Conservation (phyloP, 2,888 invertebrate species). For the Carcina quercana region DNA sequence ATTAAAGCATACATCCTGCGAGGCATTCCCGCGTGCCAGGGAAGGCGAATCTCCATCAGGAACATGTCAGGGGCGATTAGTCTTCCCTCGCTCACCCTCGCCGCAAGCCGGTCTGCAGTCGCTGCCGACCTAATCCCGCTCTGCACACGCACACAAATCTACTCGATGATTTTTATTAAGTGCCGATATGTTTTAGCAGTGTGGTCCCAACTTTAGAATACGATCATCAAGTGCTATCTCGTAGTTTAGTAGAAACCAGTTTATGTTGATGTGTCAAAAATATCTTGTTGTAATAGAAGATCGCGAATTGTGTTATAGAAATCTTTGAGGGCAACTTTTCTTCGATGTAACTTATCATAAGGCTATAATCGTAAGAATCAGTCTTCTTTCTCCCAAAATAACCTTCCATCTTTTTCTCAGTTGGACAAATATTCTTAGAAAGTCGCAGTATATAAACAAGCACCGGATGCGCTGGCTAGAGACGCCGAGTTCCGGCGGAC, state of each 20-base stretch:
- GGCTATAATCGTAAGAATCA: too few species aligned
- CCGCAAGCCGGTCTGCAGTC: slow-evolving; percentile 20
- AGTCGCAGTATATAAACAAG: slow-evolving; percentile 13
- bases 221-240: too few species aligned
- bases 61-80: slow-evolving; percentile 54
- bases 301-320: too few species aligned
- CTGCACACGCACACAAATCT: slow-evolving; percentile 13
- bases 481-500: slow-evolving; percentile 26
- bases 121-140: slow-evolving; percentile 43
- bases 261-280: too few species aligned
- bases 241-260: too few species aligned
- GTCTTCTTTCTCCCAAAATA: too few species aligned
- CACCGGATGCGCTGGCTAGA: slow-evolving; percentile 31
- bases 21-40: slow-evolving; percentile 8
- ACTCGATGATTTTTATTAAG: slow-evolving; percentile 25
- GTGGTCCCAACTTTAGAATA: too few species aligned
- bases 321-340: background rate
- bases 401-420: too few species aligned
- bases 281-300: too few species aligned
- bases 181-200: too few species aligned
- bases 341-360: too few species aligned
- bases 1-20: slow-evolving; percentile 15
- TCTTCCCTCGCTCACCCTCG: slow-evolving; percentile 21
- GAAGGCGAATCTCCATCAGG: slow-evolving; percentile 30
- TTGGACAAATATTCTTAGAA: too few species aligned